Evolutionary conservation across 2,888 invertebrate species (phyloP), one percentile per base, ranked within the genome.

Genomic region (Lumbricus terrestris): DNA sequence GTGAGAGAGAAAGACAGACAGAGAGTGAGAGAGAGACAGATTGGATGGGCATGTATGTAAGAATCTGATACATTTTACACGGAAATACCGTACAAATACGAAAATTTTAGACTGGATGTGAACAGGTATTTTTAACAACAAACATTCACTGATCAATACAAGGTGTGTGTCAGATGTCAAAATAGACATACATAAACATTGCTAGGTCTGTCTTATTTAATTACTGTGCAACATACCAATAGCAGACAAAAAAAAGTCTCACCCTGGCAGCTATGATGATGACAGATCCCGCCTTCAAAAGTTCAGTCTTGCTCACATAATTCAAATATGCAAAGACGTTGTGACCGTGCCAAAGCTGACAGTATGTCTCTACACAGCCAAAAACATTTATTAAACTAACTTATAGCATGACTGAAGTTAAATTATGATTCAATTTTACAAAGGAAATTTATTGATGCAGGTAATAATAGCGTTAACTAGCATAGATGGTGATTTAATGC

Each of bases 321-420:
- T 93, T 93, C 13, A 94, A 91, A 13, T 97, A 96, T 40, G 96
- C 96, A 95, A 96, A 97, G 34, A 97, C 96, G 95, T 97, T 98
- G 91, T 96, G 95, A 92, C 97, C 97, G 38, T 97, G 97, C 88
- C 98, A 94, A 0, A 97, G 97, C 95, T 97, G 97, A 94, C 97
- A 98, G 93, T 96, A 96, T 92, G 95, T 96, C n/a, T 96, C 96
- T 91, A 88, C 6, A 85, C 6, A 18, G 33, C 35, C 11, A 23
- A 69, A 69, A 69, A 69, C 8, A n/a, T 69, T 69, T 69, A 69
- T 69, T n/a, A 69, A 69, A 69, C n/a, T n/a, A n/a, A n/a, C n/a
- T 29, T 69, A 69, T n/a, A 6, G 11, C 69, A 69, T 69, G n/a
- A 69, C 11, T 29, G n/a, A 69, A 69, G 69, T 69, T 69, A 29